phyloP scores from a whole-genome alignment of 2,113 vertebrate species.

The Hemiscyllium ocellatum region DNA sequence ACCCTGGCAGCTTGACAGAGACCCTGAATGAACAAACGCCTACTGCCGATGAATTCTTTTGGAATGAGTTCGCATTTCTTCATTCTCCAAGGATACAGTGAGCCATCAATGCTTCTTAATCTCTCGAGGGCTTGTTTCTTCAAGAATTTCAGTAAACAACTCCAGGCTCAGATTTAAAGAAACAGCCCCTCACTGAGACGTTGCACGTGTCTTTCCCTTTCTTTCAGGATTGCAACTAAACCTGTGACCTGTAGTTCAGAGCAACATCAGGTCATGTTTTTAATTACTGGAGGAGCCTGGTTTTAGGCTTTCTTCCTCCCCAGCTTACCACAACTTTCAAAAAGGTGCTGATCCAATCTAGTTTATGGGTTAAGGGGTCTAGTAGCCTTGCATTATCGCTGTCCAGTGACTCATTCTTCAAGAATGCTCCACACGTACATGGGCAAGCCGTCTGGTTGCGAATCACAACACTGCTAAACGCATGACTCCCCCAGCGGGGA shows the following conservation, averaged over 20 bases:
- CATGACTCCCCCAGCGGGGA: not conserved
- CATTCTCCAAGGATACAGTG: not conserved
- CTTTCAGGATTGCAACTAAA: not conserved
- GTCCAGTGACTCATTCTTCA: not conserved
- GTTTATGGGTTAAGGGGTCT: not conserved
- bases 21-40: not conserved
- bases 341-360: not conserved
- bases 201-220: not conserved
- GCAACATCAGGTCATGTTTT: not conserved
- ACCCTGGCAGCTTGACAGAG: conserved; percentile 19
- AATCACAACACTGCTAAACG: not conserved
- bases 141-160: not conserved
- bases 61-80: not conserved
- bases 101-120: not conserved
- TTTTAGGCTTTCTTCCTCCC: not conserved
- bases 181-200: not conserved
- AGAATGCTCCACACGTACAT: not conserved
- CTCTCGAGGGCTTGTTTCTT: not conserved
- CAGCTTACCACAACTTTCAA: not conserved
- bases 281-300: not conserved
- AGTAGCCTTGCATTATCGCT: not conserved
- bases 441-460: not conserved
- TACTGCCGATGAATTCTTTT: not conserved
- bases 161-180: not conserved
- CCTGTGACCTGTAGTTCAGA: not conserved